A percentile compares a stretch with the other conserved stretches of the same genome.
Conservation (phyloP, 2,797 vertebrate genomes). For the Columba guinea region DNA sequence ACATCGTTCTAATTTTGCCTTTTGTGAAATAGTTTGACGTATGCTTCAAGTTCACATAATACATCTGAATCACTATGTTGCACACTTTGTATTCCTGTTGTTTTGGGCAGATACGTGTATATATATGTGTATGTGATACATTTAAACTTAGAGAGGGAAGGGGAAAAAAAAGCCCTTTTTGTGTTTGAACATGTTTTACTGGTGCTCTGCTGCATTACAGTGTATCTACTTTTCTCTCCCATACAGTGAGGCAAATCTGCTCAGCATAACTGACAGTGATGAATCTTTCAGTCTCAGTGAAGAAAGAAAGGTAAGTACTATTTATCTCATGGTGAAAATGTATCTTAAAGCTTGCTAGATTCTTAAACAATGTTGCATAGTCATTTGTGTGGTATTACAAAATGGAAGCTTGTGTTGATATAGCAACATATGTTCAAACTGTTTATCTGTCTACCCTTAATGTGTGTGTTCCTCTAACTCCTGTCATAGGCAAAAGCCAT, state of each 20-base stretch:
- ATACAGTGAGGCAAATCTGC: constrained; percentile 78
- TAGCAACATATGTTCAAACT: background rate
- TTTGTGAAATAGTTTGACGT: background rate
- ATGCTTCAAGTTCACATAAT: background rate
- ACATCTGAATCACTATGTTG: background rate
- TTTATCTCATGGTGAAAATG: background rate
- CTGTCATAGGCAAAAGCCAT: background rate
- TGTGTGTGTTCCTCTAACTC: background rate
- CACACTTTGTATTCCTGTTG: background rate
- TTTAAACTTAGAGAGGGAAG: background rate
- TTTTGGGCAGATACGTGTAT: background rate
- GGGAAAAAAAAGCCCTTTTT: fast-evolving
- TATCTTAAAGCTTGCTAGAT: background rate
- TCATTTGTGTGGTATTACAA: background rate
- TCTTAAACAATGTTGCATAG: background rate
- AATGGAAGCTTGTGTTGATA: background rate
- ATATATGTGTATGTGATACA: background rate
- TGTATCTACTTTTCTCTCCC: background rate
- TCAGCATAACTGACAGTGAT: constrained; percentile 84
- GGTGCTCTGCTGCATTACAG: background rate
- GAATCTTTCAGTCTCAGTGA: constrained; percentile 75
- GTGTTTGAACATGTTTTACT: background rate
- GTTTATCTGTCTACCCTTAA: background rate
- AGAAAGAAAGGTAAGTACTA: constrained; percentile 85
- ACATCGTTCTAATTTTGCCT: background rate